phyloP scores from a whole-genome alignment of 2,888 invertebrate species.

The Leptura quadrifasciata region DNA sequence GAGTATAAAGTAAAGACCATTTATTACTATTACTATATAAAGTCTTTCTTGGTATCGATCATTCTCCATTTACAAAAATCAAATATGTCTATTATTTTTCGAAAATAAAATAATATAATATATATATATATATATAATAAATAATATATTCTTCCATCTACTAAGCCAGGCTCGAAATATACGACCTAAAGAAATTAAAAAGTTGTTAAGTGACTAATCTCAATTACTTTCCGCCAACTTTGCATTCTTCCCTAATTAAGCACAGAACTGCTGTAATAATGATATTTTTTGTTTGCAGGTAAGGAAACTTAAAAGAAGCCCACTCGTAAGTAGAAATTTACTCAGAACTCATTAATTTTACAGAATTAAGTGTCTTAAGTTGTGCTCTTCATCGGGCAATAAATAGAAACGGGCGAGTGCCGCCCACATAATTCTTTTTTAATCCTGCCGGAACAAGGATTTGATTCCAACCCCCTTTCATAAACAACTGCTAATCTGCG shows the following conservation, averaged over 20 bases:
- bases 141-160: background rate
- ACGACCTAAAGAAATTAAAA: background rate
- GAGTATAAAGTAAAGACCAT: no score
- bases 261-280: conserved; percentile 27
- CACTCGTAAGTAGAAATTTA: conserved; percentile 31
- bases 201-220: background rate
- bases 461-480: conserved; percentile 53
- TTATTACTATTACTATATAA: no score
- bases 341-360: conserved; percentile 22
- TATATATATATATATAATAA: no score
- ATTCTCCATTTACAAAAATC: no score
- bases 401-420: conserved; percentile 44
- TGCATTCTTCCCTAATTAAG: background rate
- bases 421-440: conserved; percentile 58
- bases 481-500: conserved; percentile 59
- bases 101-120: no score
- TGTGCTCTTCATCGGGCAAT: conserved; percentile 1
- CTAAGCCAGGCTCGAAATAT: background rate
- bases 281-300: conserved; percentile 46
- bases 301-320: conserved; percentile 15
- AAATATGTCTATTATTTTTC: no score
- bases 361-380: conserved; percentile 13
- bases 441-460: conserved; percentile 54
- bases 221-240: background rate
- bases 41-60: no score